phyloP scores from a whole-genome alignment of 2,797 vertebrate genomes.

The Lindbergichthys nudifrons region DNA sequence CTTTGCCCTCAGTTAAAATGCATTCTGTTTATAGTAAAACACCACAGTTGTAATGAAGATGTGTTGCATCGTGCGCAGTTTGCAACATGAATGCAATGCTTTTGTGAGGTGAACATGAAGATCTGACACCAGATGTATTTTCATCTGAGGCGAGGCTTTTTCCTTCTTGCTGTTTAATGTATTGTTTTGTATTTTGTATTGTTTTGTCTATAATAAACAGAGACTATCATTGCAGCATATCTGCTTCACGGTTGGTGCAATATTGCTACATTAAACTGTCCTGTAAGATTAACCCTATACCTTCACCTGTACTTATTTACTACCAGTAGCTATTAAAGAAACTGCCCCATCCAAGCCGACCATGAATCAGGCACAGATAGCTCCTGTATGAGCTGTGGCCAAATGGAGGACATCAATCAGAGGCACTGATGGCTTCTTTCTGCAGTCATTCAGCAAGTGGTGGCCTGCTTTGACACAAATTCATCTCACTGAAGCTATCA shows the following conservation, averaged over 20 bases:
- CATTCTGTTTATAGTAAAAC: conserved; percentile 21
- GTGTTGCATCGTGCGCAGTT: conserved; percentile 37
- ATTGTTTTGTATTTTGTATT: conserved; percentile 79
- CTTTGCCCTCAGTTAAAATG: conserved; percentile 28
- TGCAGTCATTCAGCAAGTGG: conserved; percentile 35
- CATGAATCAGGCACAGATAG: conserved; percentile 60
- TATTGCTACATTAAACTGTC: conserved; percentile 19
- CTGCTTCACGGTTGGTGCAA: conserved; percentile 7
- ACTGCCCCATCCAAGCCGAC: conserved; percentile 14
- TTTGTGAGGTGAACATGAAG: conserved; percentile 59
- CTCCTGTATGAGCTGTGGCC: conserved; percentile 39
- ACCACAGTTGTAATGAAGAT: conserved; percentile 29
- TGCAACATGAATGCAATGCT: conserved; percentile 51
- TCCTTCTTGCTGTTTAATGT: conserved; percentile 64
- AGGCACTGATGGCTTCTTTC: conserved; percentile 45
- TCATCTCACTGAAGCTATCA: conserved; percentile 44
- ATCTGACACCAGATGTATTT: conserved; percentile 21
- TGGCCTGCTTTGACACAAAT: conserved; percentile 27
- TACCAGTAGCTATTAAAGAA: conserved; percentile 27
- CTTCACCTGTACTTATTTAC: conserved; percentile 31
- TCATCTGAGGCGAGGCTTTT: conserved; percentile 28
- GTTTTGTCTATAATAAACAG: conserved; percentile 77
- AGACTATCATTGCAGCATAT: conserved; percentile 26
- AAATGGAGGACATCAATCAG: conserved; percentile 51
- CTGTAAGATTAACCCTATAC: neutral